Percentiles rank a stretch among this genome's conserved stretches.
Evolutionary conservation across 2,113 vertebrate genomes (phyloP).

Genomic region (Sclerurus mexicanus): DNA sequence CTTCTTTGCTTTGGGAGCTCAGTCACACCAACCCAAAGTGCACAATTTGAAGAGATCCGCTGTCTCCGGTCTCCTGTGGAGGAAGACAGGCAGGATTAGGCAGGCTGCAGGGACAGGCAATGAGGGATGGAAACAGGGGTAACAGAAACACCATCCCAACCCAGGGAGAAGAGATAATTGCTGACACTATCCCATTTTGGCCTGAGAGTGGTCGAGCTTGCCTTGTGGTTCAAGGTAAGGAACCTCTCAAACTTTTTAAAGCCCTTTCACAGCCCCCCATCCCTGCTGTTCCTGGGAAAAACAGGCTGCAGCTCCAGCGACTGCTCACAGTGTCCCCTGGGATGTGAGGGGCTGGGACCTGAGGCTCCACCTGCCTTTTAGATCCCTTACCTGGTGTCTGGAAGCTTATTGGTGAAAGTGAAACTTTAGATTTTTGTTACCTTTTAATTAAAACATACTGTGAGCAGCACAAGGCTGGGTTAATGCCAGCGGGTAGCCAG

Average conservation of each 20-base stretch:
- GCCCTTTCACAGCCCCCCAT: neutral
- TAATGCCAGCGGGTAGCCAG: accelerated
- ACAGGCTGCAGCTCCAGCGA: neutral
- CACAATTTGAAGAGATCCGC: constrained; percentile 76
- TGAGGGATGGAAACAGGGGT: accelerated
- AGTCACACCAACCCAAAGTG: constrained; percentile 86
- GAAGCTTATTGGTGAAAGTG: neutral
- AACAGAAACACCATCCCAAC: neutral
- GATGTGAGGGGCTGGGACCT: neutral
- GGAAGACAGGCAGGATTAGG: neutral
- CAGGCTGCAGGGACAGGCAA: neutral
- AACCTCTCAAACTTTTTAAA: neutral
- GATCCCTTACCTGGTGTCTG: accelerated
- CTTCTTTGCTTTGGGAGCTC: neutral
- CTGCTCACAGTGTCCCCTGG: accelerated
- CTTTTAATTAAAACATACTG: neutral
- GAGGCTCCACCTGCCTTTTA: neutral
- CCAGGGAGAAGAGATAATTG: neutral
- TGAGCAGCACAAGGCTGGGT: neutral
- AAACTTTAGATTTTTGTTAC: neutral
- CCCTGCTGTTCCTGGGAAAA: neutral
- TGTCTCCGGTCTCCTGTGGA: constrained; percentile 66
- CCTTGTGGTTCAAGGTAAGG: neutral
- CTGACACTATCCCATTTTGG: neutral
- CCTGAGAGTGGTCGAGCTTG: neutral